phyloP scores from a whole-genome alignment of 2,797 vertebrate genomes.

The Clarias laeviceps region DNA sequence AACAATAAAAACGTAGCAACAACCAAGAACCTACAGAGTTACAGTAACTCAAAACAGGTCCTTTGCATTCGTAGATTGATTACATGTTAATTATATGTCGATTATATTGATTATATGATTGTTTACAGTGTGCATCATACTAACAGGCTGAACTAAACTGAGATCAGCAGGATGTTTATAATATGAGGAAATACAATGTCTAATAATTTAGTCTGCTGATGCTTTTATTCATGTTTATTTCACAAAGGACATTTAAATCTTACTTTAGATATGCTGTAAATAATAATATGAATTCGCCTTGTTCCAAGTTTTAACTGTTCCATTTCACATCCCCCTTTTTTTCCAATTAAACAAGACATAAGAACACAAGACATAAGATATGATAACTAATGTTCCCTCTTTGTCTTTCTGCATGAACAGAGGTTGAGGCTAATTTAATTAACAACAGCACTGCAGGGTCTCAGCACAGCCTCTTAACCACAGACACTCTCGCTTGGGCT shows the following conservation, averaged over 20 bases:
- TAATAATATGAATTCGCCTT: not conserved
- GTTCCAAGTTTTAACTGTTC: constrained; percentile 40
- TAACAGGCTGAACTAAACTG: not conserved
- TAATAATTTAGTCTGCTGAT: not conserved
- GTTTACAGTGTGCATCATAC: not conserved
- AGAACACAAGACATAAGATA: constrained; percentile 45
- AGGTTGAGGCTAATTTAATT: constrained; percentile 59
- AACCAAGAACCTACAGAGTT: not conserved
- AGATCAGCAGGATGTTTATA: not conserved
- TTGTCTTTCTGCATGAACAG: constrained; percentile 49
- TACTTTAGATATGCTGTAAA: not conserved
- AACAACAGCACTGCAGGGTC: constrained; percentile 50
- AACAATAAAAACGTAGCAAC: not conserved
- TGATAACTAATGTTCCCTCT: constrained; percentile 54
- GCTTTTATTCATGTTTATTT: constrained; percentile 1
- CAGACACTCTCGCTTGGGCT: constrained; percentile 36
- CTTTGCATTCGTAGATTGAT: not conserved
- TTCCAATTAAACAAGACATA: constrained; percentile 40
- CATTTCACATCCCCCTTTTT: constrained; percentile 18
- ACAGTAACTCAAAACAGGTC: not conserved
- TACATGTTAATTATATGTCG: not conserved
- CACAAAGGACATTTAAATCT: not conserved
- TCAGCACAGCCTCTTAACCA: constrained; percentile 34
- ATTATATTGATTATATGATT: too few species aligned
- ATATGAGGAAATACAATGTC: not conserved